These are phyloP conservation scores for Arion vulgaris DNA, from an alignment of 1,140 invertebrate genomes.

Conservation along the genomic window DNA sequence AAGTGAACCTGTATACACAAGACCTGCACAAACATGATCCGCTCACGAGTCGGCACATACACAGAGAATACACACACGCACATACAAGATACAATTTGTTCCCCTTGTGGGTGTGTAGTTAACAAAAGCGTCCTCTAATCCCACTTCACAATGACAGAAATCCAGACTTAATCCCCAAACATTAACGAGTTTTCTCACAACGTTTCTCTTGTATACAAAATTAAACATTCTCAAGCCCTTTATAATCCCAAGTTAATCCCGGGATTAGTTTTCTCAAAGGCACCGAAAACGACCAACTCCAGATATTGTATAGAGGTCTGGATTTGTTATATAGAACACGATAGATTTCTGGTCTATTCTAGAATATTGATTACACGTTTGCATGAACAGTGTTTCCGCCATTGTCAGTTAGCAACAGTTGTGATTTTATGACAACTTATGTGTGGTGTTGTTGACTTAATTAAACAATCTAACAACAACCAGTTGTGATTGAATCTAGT, in stretches of 20 bases:
- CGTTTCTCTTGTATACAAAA: conserved; percentile 11
- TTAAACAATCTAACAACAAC: too few relatives aligned
- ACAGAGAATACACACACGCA: too few relatives aligned
- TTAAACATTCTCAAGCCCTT: conserved; percentile 4
- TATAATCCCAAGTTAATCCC: conserved; percentile 8
- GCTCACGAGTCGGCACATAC: too few relatives aligned
- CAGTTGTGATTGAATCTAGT: too few relatives aligned
- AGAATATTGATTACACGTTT: too few relatives aligned
- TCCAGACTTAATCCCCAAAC: background rate
- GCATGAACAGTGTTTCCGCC: too few relatives aligned
- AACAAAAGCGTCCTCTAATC: background rate
- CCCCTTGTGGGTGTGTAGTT: background rate
- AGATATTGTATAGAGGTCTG: background rate
- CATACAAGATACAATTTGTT: conserved; percentile 16
- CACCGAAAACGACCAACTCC: background rate
- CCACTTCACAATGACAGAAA: background rate
- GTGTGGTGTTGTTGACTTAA: too few relatives aligned
- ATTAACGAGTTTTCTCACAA: conserved; percentile 13
- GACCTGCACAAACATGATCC: too few relatives aligned
- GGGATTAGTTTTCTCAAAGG: background rate
- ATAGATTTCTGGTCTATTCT: too few relatives aligned
- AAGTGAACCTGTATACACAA: too few relatives aligned
- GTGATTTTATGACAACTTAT: too few relatives aligned
- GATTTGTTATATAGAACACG: background rate
- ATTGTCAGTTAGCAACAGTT: too few relatives aligned